Evolutionary conservation across 2,888 invertebrate genomes (phyloP), one percentile per base, ranked within the genome.

Genomic region (Masnerella sp.): DNA sequence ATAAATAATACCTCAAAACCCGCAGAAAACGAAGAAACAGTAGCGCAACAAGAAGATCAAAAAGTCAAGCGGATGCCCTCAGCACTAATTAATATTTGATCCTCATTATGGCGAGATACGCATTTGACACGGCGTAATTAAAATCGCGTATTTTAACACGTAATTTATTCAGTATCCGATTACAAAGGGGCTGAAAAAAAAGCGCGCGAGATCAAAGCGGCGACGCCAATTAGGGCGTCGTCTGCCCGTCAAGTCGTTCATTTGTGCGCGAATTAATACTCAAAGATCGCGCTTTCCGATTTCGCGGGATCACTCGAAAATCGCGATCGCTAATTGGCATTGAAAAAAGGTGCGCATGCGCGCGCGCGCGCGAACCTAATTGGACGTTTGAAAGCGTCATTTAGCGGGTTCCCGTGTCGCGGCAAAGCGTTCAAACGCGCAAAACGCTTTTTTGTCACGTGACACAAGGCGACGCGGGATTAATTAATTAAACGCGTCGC

Each of bases 281-380:
- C 74, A 76, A 68, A 78, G 70, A 70, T 70, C 43, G 64, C 51
- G 64, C 54, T 51, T 30, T 51, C n/a, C 64, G 34, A 67, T 58
- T 34, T 54, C 47, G 22, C 22, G 22, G 22, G 7, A 22, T 22
- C n/a, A n/a, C n/a, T n/a, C n/a, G n/a, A 77, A 77, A 71, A 45
- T 78, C 76, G 75, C 77, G 77, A 78, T 73, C 80, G 82, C 80
- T 84, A 84, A 84, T 84, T 84, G 84, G 84, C 82, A 84, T 84
- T 84, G 82, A 84, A 80, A 83, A 83, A 84, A 84, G 84, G 84
- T 83, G 84, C 64, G 45, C 20, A 49, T 62, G 40, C 51, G 52
- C 34, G 52, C 14, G 51, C 38, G 14, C 56, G 34, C 58, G 30
- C 54, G 36, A 49, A 30, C 25, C 47, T 62, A 62, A 62, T 56